Conservation (phyloP, 2,888 invertebrate species). For the Deroplatys truncata region DNA sequence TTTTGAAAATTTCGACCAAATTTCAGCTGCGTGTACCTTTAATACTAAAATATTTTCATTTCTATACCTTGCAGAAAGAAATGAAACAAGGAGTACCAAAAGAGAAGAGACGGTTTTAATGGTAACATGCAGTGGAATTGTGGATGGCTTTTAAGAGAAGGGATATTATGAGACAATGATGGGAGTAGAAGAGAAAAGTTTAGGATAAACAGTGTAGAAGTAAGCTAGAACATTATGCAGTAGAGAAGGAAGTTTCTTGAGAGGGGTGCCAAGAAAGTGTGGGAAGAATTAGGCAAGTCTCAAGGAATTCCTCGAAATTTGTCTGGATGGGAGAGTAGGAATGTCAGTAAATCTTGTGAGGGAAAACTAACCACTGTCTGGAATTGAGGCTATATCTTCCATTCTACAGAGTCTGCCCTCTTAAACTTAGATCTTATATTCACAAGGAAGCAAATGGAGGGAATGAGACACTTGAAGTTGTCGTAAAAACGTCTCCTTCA, state of each 20-base stretch:
- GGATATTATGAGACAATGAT: neutral
- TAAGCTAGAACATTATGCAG: neutral
- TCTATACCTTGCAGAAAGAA: too few relatives aligned
- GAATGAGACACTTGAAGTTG: neutral
- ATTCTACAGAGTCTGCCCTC: neutral
- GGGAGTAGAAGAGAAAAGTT: neutral
- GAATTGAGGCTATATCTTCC: neutral
- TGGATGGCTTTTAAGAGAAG: neutral
- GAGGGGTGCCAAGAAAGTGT: neutral
- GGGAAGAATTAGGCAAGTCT: neutral
- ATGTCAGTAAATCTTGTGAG: neutral
- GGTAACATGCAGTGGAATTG: neutral
- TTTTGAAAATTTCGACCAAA: too few relatives aligned
- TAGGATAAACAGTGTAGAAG: neutral
- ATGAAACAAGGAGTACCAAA: too few relatives aligned
- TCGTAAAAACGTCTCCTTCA: neutral
- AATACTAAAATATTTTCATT: too few relatives aligned
- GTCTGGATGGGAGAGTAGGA: neutral
- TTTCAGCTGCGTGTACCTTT: too few relatives aligned
- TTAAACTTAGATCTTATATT: neutral
- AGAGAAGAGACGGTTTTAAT: too few relatives aligned
- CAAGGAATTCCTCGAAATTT: neutral
- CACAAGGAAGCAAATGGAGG: neutral
- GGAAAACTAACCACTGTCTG: neutral
- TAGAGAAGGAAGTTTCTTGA: neutral